These are phyloP conservation scores for Hyles lineata DNA, from an alignment of 2,888 invertebrate genomes.

Conservation along the genomic window DNA sequence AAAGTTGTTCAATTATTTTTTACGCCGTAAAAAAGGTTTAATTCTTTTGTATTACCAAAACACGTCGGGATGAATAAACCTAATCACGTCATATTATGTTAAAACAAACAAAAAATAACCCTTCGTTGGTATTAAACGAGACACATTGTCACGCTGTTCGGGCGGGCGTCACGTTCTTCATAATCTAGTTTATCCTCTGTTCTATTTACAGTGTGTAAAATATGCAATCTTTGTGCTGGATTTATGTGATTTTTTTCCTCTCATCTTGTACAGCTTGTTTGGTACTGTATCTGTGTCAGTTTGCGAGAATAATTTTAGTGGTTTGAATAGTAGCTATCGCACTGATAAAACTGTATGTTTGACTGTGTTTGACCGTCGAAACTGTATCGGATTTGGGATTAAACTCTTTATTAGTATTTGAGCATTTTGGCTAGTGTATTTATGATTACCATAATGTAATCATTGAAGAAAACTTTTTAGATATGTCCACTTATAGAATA, in stretches of 20 bases:
- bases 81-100: constrained; percentile 2
- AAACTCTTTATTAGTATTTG: too few species aligned
- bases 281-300: neutral
- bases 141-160: constrained; percentile 25
- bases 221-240: constrained; percentile 23
- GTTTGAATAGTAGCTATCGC: too few species aligned
- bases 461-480: too few species aligned
- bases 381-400: too few species aligned
- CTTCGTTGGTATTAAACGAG: constrained; percentile 23
- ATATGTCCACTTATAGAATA: too few species aligned
- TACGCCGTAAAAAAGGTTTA: too few species aligned
- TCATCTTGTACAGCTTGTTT: neutral
- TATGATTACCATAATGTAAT: too few species aligned
- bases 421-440: too few species aligned
- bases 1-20: too few species aligned
- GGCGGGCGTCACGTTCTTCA: constrained; percentile 32
- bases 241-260: constrained; percentile 10
- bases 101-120: constrained; percentile 15
- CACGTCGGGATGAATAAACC: neutral
- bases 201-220: constrained; percentile 28
- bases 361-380: too few species aligned
- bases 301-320: too few species aligned
- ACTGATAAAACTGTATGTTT: too few species aligned
- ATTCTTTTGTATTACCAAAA: neutral
- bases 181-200: constrained; percentile 35